Base-by-base conservation (phyloP, 2,113 vertebrate genomes). In the Ceuthmochares aereus region DNA sequence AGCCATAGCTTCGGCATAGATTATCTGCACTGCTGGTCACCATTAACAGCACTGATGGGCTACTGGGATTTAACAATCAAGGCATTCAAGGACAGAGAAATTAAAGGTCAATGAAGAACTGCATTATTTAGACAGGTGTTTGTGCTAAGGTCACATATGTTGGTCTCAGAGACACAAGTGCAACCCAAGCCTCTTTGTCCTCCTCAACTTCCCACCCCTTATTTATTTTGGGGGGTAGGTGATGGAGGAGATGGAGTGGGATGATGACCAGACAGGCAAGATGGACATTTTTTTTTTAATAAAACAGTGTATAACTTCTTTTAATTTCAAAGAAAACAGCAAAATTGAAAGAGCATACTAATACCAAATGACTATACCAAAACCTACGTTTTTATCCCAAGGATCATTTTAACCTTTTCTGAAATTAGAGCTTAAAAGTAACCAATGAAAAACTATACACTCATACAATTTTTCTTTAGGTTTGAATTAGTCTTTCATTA, bases 401-500 rank as follows among this genome's bases (percentile, higher is more conserved):
- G 4, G 11, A 60, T n/a, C 0, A 62, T 26, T 78, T 84, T 19
- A 67, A 63, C 17, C 5, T 56, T 56, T 40, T 26, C 30, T 79
- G 66, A 83, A 87, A 66, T 40, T 14, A 90, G 13, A 90, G 8
- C 29, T 73, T n/a, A 62, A 51, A 91, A 84, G 12, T 22, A 42
- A 58, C 25, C 49, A 74, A 47, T 34, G n/a, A 51, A 83, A 94
- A 90, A 84, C 96, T 12, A 76, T 4, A 70, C 10, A 74, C 3
- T 3, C 7, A 36, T 70, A n/a, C 73, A 59, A 68, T 52, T 96
- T 80, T 85, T 87, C 63, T 56, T 34, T 30, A 54, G 13, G 10
- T 52, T 87, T 91, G 94, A 92, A 97, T 30, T 94, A 86, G 60
- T 75, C 58, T 95, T 86, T 75, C 42, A 58, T 66, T 87, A 82